phyloP scores from a whole-genome alignment of 2,113 vertebrate genomes.

The Hippocampus zosterae region DNA sequence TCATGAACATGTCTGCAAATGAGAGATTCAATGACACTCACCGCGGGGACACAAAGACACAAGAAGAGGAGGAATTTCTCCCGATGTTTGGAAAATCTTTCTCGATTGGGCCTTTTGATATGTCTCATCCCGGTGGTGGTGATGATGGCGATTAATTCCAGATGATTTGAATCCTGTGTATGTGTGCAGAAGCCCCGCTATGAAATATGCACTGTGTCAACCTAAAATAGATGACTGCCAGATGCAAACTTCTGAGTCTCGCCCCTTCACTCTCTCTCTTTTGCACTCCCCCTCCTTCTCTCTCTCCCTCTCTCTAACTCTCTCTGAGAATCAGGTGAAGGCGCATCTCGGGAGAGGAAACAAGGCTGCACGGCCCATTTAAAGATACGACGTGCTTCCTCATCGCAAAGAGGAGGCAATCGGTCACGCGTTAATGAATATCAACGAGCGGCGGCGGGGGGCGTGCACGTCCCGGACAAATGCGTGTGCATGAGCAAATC shows the following conservation, averaged over 20 bases:
- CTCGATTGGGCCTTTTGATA: conserved; percentile 9
- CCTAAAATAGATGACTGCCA: conserved; percentile 40
- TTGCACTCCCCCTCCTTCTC: conserved; percentile 10
- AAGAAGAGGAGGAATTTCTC: conserved; percentile 38
- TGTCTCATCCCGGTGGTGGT: neutral
- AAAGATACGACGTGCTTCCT: neutral
- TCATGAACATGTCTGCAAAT: neutral
- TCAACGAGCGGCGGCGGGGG: neutral
- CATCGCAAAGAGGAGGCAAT: neutral
- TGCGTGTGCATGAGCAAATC: neutral
- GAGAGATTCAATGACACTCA: neutral
- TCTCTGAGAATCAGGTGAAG: conserved; percentile 25
- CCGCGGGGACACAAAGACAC: conserved; percentile 17
- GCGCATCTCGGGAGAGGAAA: conserved; percentile 4
- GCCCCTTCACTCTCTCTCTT: conserved; percentile 8
- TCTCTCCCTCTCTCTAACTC: neutral
- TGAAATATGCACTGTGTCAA: conserved; percentile 16
- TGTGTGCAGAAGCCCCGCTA: neutral
- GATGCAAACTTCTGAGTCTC: conserved; percentile 46
- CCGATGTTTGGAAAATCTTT: conserved; percentile 20
- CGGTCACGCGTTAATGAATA: conserved; percentile 4
- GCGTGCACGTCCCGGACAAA: neutral
- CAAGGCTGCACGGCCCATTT: neutral
- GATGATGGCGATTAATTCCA: conserved; percentile 18
- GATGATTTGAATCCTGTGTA: conserved; percentile 4